phyloP scores from a whole-genome alignment of 2,113 vertebrate species.

The Vombatus ursinus region DNA sequence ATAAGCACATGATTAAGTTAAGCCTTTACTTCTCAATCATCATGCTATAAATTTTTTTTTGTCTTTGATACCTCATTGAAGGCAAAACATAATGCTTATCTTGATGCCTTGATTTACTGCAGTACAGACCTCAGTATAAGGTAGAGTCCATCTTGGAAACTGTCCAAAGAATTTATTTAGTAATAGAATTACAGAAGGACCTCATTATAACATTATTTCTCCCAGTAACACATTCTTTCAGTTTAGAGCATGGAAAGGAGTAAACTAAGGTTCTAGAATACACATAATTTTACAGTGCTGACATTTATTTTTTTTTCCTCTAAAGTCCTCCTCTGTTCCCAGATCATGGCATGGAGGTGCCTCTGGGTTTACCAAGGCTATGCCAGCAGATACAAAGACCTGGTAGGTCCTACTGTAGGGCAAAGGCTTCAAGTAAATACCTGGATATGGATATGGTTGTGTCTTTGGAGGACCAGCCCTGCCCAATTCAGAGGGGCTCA shows the following conservation, averaged over 20 bases:
- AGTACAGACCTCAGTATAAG: background rate
- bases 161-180: background rate
- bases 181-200: background rate
- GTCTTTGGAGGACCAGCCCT: background rate
- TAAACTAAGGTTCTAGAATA: background rate
- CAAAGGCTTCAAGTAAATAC: background rate
- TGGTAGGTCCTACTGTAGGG: background rate
- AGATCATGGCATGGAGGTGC: background rate
- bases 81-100: rapidly evolving
- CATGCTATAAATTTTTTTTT: background rate
- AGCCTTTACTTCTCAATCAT: background rate
- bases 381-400: background rate
- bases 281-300: background rate
- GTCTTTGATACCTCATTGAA: background rate
- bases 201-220: background rate
- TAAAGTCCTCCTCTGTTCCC: background rate
- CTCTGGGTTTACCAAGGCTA: background rate
- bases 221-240: background rate
- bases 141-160: rapidly evolving
- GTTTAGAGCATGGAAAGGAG: background rate
- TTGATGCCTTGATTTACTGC: background rate
- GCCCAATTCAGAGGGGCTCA: background rate
- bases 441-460: background rate
- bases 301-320: background rate
- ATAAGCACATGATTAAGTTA: background rate